A percentile compares a stretch with the other conserved stretches of the same genome.
These are phyloP conservation scores for Cephus pygmeus DNA, from an alignment of 2,888 invertebrate species.

Conservation along the genomic window DNA sequence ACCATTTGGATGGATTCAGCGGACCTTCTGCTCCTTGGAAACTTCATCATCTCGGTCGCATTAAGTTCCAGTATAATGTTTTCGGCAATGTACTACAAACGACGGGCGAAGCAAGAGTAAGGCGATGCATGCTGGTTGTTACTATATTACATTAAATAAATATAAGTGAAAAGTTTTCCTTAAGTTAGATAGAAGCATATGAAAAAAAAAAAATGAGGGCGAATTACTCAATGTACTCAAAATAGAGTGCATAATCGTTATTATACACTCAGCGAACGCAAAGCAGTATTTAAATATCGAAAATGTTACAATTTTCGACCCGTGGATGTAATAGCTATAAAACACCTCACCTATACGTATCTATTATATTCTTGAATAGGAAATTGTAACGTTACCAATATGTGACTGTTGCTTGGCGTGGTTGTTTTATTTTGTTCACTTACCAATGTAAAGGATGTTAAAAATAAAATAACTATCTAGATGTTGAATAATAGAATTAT, in stretches of 20 bases:
- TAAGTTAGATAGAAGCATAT: background rate
- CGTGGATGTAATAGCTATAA: background rate
- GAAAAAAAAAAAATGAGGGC: background rate
- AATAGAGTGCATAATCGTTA: background rate
- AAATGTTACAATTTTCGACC: background rate
- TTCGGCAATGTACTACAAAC: slow-evolving; percentile 77
- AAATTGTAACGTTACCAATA: background rate
- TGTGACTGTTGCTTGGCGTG: background rate
- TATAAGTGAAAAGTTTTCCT: background rate
- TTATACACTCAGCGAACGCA: background rate
- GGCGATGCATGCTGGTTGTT: background rate
- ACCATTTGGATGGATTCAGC: slow-evolving; percentile 84
- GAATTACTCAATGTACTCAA: background rate
- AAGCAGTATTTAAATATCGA: background rate
- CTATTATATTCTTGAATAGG: background rate
- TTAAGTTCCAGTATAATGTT: slow-evolving; percentile 78
- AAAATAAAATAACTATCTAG: background rate
- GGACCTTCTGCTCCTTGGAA: slow-evolving; percentile 77
- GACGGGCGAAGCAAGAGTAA: slow-evolving; percentile 56
- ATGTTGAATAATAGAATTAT: background rate
- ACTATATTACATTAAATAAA: background rate
- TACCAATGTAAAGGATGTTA: background rate
- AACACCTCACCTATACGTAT: background rate
- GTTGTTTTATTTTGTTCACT: background rate
- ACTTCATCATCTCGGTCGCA: slow-evolving; percentile 78